Evolutionary conservation across 2,113 vertebrate genomes (phyloP).

Genomic region (Sebastes schlegelii): DNA sequence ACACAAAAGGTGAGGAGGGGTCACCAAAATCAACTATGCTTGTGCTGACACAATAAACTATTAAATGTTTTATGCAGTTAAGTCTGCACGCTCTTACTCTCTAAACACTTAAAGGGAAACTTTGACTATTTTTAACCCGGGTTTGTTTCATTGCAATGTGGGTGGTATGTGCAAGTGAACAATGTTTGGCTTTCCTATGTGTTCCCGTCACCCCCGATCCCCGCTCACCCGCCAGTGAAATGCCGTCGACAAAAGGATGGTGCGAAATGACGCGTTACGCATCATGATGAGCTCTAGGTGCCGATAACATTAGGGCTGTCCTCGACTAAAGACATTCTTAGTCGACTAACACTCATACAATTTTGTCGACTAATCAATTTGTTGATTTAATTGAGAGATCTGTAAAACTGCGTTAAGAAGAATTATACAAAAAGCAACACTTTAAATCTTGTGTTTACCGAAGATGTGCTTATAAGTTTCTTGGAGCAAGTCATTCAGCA

Average conservation of each 20-base stretch:
- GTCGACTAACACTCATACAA: too few species aligned
- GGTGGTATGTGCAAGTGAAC: not conserved
- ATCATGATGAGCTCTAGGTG: not conserved
- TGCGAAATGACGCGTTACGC: not conserved
- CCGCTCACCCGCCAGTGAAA: not conserved
- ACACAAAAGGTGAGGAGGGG: not conserved
- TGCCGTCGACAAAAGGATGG: not conserved
- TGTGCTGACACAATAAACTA: constrained; percentile 32
- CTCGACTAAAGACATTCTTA: too few species aligned
- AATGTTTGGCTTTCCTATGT: not conserved
- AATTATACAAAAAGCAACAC: too few species aligned
- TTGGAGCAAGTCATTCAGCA: too few species aligned
- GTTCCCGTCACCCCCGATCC: not conserved
- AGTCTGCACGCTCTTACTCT: not conserved
- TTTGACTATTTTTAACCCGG: too few species aligned
- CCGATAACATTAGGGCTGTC: not conserved
- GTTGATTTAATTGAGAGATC: too few species aligned
- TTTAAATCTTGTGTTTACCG: too few species aligned
- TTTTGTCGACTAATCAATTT: too few species aligned
- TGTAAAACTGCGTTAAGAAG: too few species aligned
- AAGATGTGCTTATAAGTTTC: too few species aligned
- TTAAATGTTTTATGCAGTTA: constrained; percentile 27
- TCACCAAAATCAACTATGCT: not conserved
- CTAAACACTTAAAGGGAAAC: not conserved
- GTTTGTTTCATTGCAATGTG: not conserved